These are phyloP conservation scores for Rhynchomys soricoides DNA, from an alignment of 2,113 vertebrate species.

Conservation along the genomic window DNA sequence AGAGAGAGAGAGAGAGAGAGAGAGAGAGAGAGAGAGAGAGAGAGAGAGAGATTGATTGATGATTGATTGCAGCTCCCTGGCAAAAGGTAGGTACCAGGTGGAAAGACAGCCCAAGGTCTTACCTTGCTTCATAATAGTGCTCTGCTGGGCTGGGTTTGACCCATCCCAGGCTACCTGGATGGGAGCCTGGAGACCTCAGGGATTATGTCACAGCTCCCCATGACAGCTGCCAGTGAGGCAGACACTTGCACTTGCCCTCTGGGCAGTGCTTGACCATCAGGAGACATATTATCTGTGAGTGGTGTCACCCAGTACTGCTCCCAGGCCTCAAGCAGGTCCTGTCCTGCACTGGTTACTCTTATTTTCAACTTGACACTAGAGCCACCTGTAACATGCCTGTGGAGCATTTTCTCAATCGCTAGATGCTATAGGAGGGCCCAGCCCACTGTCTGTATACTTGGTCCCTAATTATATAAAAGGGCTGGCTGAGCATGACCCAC, in stretches of 20 bases:
- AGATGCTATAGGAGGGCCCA: background rate
- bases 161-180: background rate
- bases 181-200: background rate
- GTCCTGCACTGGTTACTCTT: background rate
- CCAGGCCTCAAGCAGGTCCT: background rate
- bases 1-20: background rate
- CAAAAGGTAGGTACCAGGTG: too few species aligned
- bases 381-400: background rate
- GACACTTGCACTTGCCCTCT: background rate
- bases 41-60: background rate
- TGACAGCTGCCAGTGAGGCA: background rate
- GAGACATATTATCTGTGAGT: too few species aligned
- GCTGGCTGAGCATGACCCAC: background rate
- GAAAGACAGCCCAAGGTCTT: background rate
- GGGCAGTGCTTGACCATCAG: background rate
- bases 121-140: background rate
- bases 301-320: background rate
- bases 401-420: background rate
- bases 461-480: background rate
- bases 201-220: background rate
- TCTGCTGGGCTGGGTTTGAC: background rate
- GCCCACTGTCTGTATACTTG: background rate
- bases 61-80: background rate
- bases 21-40: background rate
- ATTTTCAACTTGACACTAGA: background rate